Evolutionary conservation across 1,140 invertebrate species (phyloP).

Genomic region (Habropoda laboriosa): DNA sequence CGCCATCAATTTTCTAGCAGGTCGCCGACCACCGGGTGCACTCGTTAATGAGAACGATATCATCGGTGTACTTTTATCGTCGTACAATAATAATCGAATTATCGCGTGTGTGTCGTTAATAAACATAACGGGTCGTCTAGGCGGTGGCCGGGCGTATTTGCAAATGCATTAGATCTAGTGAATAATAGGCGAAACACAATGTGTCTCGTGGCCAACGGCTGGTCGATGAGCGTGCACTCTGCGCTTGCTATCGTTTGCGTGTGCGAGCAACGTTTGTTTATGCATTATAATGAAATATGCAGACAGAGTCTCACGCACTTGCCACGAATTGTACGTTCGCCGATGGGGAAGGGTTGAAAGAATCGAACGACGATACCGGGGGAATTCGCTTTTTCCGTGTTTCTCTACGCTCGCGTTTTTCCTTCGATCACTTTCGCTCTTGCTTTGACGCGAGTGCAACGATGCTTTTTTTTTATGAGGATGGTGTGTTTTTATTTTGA

Average conservation of each 20-base stretch:
- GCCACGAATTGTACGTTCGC: background rate
- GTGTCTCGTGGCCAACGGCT: background rate
- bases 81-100: conserved; percentile 59
- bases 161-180: conserved; percentile 49
- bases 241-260: conserved; percentile 5
- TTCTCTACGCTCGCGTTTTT: too few species aligned
- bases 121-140: conserved; percentile 35
- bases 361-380: background rate
- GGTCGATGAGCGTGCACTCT: background rate
- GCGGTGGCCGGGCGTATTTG: conserved; percentile 31
- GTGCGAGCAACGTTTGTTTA: conserved; percentile 25
- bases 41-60: conserved; percentile 45
- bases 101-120: conserved; percentile 45
- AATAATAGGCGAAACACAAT: conserved; percentile 47
- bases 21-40: too few species aligned
- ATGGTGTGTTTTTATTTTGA: too few species aligned
- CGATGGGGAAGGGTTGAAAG: background rate
- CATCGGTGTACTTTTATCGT: conserved; percentile 55
- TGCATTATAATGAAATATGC: conserved; percentile 6
- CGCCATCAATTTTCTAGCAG: conserved; percentile 37
- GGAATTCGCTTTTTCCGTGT: background rate
- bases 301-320: background rate
- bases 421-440: too few species aligned
- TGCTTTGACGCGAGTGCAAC: too few species aligned
- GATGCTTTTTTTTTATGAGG: too few species aligned